A percentile compares a stretch with the other conserved stretches of the same genome.
These are phyloP conservation scores for Mya arenaria DNA, from an alignment of 1,140 invertebrate species.

Conservation along the genomic window DNA sequence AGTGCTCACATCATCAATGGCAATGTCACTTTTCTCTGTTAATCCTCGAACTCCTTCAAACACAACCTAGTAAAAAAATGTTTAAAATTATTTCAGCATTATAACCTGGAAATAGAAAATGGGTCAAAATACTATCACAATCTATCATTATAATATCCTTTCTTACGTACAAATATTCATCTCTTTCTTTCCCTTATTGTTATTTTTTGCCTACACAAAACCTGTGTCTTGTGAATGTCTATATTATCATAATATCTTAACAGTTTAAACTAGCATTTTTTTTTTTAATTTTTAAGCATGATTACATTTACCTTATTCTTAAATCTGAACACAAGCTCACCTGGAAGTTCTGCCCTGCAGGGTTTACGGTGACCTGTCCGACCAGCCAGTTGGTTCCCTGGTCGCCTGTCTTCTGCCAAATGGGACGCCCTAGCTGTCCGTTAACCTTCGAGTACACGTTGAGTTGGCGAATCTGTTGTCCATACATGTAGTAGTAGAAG, in stretches of 20 bases:
- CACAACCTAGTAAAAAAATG: constrained; percentile 83
- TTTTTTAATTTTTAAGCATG: no score
- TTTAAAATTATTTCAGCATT: no score
- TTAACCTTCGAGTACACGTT: constrained; percentile 66
- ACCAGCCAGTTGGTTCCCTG: constrained; percentile 72
- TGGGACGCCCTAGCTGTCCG: constrained; percentile 43
- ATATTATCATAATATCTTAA: no score
- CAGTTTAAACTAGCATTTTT: no score
- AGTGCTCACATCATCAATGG: constrained; percentile 87
- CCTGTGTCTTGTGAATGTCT: no score
- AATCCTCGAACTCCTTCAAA: constrained; percentile 87
- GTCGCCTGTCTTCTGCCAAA: constrained; percentile 69
- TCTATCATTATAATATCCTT: no score
- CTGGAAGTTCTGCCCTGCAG: constrained; percentile 64
- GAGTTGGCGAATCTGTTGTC: constrained; percentile 63
- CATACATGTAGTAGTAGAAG: constrained; percentile 79
- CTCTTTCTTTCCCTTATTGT: no score
- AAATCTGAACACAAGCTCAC: constrained; percentile 44
- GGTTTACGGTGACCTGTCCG: constrained; percentile 67
- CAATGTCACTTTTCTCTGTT: constrained; percentile 86
- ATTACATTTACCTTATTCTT: no score
- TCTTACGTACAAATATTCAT: no score
- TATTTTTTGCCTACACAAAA: no score
- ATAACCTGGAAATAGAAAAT: no score
- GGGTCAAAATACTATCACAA: no score